Evolutionary conservation across 2,113 vertebrate genomes (phyloP).

Genomic region (Ascaphus truei): DNA sequence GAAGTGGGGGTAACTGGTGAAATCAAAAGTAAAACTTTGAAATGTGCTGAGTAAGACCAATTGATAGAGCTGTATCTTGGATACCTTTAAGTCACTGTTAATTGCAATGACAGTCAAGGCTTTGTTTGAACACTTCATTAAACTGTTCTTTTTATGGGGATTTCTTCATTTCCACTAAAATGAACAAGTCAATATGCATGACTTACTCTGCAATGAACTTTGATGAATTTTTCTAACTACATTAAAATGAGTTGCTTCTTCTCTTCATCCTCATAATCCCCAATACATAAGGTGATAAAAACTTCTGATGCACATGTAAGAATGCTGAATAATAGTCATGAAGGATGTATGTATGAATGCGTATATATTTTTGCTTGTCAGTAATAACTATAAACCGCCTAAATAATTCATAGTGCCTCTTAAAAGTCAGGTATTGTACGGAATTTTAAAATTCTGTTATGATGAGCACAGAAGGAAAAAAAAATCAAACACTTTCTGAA

Average conservation of each 20-base stretch:
- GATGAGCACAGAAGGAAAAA: constrained; percentile 67
- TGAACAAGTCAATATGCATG: constrained; percentile 69
- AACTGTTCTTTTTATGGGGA: constrained; percentile 71
- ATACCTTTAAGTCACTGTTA: constrained; percentile 60
- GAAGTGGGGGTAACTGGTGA: constrained; percentile 24
- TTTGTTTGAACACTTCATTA: constrained; percentile 70
- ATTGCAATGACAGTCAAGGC: constrained; percentile 62
- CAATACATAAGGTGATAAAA: constrained; percentile 55
- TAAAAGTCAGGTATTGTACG: constrained; percentile 74
- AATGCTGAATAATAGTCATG: constrained; percentile 58
- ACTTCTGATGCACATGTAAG: constrained; percentile 56
- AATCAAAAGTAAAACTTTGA: constrained; percentile 57
- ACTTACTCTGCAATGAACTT: constrained; percentile 71
- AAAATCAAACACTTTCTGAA: constrained; percentile 97
- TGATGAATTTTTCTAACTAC: constrained; percentile 73
- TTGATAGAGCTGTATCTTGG: constrained; percentile 49
- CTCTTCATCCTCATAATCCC: constrained; percentile 53
- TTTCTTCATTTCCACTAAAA: constrained; percentile 73
- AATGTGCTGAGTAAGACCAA: constrained; percentile 57
- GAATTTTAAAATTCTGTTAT: constrained; percentile 76
- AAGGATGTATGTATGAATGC: constrained; percentile 55
- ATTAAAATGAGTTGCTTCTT: constrained; percentile 70
- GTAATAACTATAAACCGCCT: constrained; percentile 76
- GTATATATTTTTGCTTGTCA: constrained; percentile 63
- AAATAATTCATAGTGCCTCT: constrained; percentile 65